Evolutionary conservation across 2,113 vertebrate species (phyloP).

Genomic region (Triplophysa siluroides): DNA sequence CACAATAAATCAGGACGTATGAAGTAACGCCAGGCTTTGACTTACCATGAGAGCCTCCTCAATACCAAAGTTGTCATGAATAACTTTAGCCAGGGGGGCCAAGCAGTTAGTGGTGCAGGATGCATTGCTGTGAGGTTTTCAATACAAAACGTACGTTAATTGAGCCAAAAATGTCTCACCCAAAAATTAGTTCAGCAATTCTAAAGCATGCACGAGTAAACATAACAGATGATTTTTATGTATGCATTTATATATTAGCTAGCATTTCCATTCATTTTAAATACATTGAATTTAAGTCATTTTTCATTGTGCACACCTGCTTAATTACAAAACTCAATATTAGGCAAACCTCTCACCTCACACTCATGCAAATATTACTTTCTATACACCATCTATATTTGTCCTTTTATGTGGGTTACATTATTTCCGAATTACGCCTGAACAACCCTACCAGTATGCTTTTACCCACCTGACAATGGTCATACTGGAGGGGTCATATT

Average conservation of each 20-base stretch:
- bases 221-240: no score
- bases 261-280: neutral
- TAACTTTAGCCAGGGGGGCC: slow-evolving; percentile 86
- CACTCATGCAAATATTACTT: no score
- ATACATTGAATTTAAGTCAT: no score
- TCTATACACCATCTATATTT: no score
- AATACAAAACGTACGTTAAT: slow-evolving; percentile 36
- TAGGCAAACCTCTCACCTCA: no score
- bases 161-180: neutral
- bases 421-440: no score
- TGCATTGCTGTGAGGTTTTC: slow-evolving; percentile 77
- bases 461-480: slow-evolving; percentile 81
- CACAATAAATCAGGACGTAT: neutral
- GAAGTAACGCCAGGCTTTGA: neutral
- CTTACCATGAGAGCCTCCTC: slow-evolving; percentile 88
- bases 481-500: slow-evolving; percentile 82
- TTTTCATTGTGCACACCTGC: no score
- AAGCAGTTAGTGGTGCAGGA: slow-evolving; percentile 92
- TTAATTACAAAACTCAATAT: no score
- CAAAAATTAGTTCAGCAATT: neutral
- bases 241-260: neutral
- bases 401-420: no score
- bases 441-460: no score
- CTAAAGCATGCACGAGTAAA: neutral
- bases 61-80: slow-evolving; percentile 85